A percentile compares a stretch with the other conserved stretches of the same genome.
phyloP scores from a whole-genome alignment of 2,888 invertebrate genomes.

The Metellina segmentata region DNA sequence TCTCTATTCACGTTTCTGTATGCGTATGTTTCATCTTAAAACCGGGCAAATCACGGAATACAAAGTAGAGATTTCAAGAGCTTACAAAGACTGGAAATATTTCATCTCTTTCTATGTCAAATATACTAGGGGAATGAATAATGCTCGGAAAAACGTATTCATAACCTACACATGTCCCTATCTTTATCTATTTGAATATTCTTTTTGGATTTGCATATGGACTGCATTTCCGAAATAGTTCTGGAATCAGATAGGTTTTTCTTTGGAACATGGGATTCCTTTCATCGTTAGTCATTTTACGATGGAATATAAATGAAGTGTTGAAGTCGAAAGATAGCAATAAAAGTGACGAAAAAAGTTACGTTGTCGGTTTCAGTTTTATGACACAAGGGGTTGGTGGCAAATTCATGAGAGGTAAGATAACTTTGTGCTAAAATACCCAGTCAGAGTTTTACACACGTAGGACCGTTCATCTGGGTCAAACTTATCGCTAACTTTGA shows the following conservation, averaged over 20 bases:
- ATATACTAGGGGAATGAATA: no score
- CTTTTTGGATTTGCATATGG: background rate
- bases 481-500: no score
- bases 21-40: no score
- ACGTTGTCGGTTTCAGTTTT: constrained; percentile 17
- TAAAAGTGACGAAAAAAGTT: constrained; percentile 4
- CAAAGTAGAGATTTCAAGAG: no score
- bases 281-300: constrained; percentile 2
- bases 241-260: background rate
- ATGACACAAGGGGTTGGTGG: background rate
- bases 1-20: no score
- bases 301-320: constrained; percentile 20
- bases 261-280: constrained; percentile 4
- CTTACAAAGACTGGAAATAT: no score
- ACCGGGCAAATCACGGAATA: no score
- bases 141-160: background rate
- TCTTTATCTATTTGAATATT: constrained; percentile 7
- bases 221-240: background rate
- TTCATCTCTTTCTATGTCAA: no score
- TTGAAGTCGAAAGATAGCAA: background rate
- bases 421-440: no score
- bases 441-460: no score
- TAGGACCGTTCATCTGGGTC: no score
- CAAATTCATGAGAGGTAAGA: no score
- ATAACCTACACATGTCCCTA: background rate